Base-by-base conservation (phyloP, 2,113 vertebrate species). In the Pterocles orientalis region DNA sequence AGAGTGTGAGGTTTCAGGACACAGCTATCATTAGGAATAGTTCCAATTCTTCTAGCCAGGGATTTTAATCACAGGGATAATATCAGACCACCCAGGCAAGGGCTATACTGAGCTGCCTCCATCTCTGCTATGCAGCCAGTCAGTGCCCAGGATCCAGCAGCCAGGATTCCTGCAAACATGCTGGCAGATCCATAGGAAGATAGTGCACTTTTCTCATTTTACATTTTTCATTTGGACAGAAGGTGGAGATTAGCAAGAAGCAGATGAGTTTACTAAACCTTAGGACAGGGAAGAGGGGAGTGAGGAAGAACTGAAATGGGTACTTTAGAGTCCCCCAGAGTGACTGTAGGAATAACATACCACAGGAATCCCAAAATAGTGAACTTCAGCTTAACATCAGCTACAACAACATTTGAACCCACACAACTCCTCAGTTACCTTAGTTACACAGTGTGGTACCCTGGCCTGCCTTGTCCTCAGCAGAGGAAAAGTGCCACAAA, bases 71-170 rank as follows among this genome's bases (percentile, higher is more conserved):
- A 92, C 82, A 97, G 88, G 97, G 95, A 92, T 97, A 97, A 95
- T 56, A 97, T 96, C 94, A 96, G 98, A 98, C 98, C 98, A 98
- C 98, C 98, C 98, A 98, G 95, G 95, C 85, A 31, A 96, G 82
- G 92, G 53, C 94, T 95, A 48, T 61, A 73, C 53, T 3, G 82
- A 88, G 68, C 94, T 96, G 80, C 86, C 93, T 97, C 72, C 73
- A 69, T 82, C 91, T 97, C 50, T 68, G 68, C 65, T 96, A 7
- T 70, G 80, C 50, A 90, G 87, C 76, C 93, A 96, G 92, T 95
- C 90, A 62, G 53, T 94, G 54, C 92, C 92, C 91, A 36, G 77
- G 71, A 94, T 90, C 54, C 71, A 95, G 95, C 95, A 97, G 93
- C 84, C 90, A 93, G 91, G 43, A 82, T 96, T 97, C 70, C 82